Base-by-base conservation (phyloP, 2,888 invertebrate genomes). In the Acholoe squamosa region DNA sequence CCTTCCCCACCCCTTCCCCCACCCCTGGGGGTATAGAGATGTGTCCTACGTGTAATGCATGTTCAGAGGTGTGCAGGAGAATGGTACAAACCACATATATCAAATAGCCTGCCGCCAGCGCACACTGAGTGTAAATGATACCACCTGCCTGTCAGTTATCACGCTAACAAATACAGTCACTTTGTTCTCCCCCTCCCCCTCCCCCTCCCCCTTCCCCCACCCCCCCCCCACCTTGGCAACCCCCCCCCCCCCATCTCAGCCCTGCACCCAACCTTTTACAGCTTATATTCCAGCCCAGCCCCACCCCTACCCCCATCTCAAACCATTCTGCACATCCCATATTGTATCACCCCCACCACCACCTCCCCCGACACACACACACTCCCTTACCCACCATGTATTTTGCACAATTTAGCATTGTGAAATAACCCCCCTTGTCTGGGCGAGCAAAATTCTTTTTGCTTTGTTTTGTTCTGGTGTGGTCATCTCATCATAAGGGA, bases 91-190 rank as follows among this genome's bases (percentile, higher is more conserved):
- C 76, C 76, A 28, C 76, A 31, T 76, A 76, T 76, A 76, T 76
- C 76, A 76, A 76, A 76, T 76, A 76, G 28, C 76, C 76, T 31
- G 76, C 76, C 10, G 76, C 3, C 80, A 80, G 19, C 25, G 25
- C 43, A 0, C 80, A 86, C 12, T 86, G 86, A 86, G 54, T 54
- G 25, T 86, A 86, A 86, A 54, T 54, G 80, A 54, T 19, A 54
- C 54, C 31, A 52, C 86, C 86, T 56, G 14, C 25, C 22, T 86
- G 12, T 31, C 54, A 54, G 56, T 86, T 31, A 52, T 86, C 86
- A 86, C 31, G 86, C 54, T 1, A 86, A 54, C 54, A 56, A 25
- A 25, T 28, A 54, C 54, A 25, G 14, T 54, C 52, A 86, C 86
- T 54, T 86, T n/a, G 28, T 54, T 56, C 25, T 31, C 16, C 31